Evolutionary conservation across 2,113 vertebrate genomes (phyloP).

Genomic region (Noctilio leporinus): DNA sequence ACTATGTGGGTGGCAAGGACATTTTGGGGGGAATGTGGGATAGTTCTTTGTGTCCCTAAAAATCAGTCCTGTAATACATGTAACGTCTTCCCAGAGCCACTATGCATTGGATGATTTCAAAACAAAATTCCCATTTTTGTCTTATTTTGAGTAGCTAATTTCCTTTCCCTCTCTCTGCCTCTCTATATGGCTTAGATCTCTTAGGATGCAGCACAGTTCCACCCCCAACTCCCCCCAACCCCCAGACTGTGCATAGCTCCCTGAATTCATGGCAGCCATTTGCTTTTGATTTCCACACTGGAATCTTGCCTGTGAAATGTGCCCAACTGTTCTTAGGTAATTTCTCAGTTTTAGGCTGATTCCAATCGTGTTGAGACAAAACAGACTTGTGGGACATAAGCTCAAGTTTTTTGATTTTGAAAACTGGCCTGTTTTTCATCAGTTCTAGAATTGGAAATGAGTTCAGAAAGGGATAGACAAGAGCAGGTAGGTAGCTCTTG

Average conservation of each 20-base stretch:
- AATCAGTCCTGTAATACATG: not conserved
- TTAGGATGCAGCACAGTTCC: not conserved
- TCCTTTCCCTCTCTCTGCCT: not conserved
- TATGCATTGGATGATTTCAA: no score
- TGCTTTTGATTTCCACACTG: slow-evolving; percentile 19
- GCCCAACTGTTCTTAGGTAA: slow-evolving; percentile 49
- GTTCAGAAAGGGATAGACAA: not conserved
- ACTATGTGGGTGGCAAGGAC: not conserved
- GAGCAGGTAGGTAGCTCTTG: not conserved
- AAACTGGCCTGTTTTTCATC: not conserved
- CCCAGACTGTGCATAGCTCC: not conserved
- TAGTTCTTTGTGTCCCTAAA: not conserved
- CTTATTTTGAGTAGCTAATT: not conserved
- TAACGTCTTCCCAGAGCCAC: not conserved
- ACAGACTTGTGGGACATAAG: slow-evolving; percentile 45
- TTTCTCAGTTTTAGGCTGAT: slow-evolving; percentile 59
- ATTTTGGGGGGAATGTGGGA: not conserved
- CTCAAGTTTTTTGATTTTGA: not conserved
- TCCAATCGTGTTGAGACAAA: slow-evolving; percentile 50
- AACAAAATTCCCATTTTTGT: not conserved
- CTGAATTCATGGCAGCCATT: not conserved
- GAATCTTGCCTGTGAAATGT: slow-evolving; percentile 9
- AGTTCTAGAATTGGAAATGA: not conserved
- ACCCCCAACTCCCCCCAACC: accelerated
- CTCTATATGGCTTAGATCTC: not conserved